Evolutionary conservation across 2,888 invertebrate genomes (phyloP).

Genomic region (Apoderus coryli): DNA sequence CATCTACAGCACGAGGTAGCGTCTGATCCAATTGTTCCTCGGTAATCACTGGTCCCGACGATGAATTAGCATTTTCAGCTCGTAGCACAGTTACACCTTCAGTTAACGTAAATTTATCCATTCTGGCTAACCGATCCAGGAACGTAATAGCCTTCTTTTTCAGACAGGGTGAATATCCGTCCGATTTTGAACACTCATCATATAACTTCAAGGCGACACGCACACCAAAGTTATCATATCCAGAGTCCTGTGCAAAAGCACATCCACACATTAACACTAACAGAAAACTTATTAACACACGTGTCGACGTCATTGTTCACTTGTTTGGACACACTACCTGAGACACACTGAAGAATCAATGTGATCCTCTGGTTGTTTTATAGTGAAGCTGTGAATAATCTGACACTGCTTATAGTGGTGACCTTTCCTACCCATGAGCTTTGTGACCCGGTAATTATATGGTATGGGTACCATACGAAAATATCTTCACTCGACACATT

Average conservation of each 20-base stretch:
- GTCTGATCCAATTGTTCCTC: conserved; percentile 57
- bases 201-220: conserved; percentile 55
- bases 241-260: conserved; percentile 19
- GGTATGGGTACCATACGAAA: too few species aligned
- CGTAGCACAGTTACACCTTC: conserved; percentile 56
- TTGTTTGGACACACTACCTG: too few species aligned
- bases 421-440: conserved; percentile 16
- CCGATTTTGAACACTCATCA: conserved; percentile 59
- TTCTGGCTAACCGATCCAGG: conserved; percentile 58
- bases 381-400: conserved; percentile 21
- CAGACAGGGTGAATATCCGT: conserved; percentile 57
- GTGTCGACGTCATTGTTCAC: too few species aligned
- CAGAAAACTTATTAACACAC: too few species aligned
- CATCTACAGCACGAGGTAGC: conserved; percentile 49
- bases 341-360: too few species aligned
- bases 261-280: too few species aligned
- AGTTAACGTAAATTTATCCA: conserved; percentile 46
- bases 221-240: conserved; percentile 41
- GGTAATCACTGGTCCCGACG: conserved; percentile 41
- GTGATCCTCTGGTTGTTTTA: conserved; percentile 30
- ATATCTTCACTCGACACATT: too few species aligned
- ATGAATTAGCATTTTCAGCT: conserved; percentile 30
- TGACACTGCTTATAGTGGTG: conserved; percentile 15
- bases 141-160: conserved; percentile 72
- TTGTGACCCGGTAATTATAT: conserved; percentile 16